Conservation (phyloP, 2,797 vertebrate species). For the Microchirus variegatus region DNA sequence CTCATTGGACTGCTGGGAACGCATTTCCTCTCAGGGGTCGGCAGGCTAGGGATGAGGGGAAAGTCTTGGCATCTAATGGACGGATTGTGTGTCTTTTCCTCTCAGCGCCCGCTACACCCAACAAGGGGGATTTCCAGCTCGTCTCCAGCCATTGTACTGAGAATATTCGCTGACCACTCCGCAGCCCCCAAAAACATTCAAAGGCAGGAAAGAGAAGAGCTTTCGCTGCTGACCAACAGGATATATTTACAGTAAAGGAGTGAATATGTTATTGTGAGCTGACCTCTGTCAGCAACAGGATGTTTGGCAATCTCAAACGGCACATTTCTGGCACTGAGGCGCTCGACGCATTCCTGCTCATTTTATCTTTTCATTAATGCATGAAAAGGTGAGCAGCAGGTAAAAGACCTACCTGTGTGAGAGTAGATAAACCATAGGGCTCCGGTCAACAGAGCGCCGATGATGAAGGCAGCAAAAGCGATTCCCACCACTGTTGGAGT, state of each 20-base stretch:
- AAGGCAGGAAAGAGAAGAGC: conserved; percentile 77
- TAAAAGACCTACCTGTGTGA: conserved; percentile 88
- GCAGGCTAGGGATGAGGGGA: conserved; percentile 57
- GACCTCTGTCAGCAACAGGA: conserved; percentile 68
- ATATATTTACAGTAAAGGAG: conserved; percentile 76
- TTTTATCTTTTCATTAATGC: conserved; percentile 63
- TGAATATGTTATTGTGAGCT: conserved; percentile 78
- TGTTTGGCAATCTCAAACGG: conserved; percentile 66
- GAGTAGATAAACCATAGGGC: conserved; percentile 98
- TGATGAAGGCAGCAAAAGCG: conserved; percentile 94
- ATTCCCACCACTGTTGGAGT: conserved; percentile 94
- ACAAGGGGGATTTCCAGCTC: conserved; percentile 75
- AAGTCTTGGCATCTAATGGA: conserved; percentile 77
- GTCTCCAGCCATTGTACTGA: conserved; percentile 69
- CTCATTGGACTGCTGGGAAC: conserved; percentile 53
- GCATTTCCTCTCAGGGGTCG: conserved; percentile 60
- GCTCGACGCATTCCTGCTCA: conserved; percentile 57
- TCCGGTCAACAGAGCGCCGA: conserved; percentile 93
- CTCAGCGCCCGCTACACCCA: conserved; percentile 59
- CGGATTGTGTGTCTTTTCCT: conserved; percentile 81
- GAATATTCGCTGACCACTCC: conserved; percentile 59
- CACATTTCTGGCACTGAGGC: conserved; percentile 55
- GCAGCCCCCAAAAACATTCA: conserved; percentile 61
- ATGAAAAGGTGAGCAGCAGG: conserved; percentile 38
- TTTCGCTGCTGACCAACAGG: conserved; percentile 76